Conservation (phyloP, 2,888 invertebrate species). For the Agrilus mali region DNA sequence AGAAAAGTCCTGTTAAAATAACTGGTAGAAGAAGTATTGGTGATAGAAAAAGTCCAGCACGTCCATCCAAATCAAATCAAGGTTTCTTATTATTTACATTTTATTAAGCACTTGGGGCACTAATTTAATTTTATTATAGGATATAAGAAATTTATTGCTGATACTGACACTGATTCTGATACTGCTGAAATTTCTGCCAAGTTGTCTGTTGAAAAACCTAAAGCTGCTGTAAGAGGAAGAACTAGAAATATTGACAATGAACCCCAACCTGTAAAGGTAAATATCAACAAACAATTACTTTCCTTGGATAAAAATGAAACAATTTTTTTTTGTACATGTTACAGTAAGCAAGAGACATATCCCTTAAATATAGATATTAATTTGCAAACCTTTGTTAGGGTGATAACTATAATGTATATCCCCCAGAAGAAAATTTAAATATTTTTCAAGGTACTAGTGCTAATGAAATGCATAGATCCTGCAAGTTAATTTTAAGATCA, state of each 20-base stretch:
- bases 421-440: too few relatives aligned
- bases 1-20: background rate
- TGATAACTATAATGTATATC: too few relatives aligned
- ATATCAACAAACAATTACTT: background rate
- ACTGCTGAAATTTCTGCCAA: background rate
- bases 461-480: too few relatives aligned
- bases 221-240: conserved; percentile 24
- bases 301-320: too few relatives aligned
- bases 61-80: background rate
- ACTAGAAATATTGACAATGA: conserved; percentile 17
- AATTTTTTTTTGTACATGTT: too few relatives aligned
- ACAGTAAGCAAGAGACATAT: too few relatives aligned
- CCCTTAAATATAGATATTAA: too few relatives aligned
- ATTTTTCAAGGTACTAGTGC: too few relatives aligned
- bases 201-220: conserved; percentile 20
- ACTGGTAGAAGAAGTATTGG: too few relatives aligned
- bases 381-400: too few relatives aligned
- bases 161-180: conserved; percentile 13
- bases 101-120: background rate
- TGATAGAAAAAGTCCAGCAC: background rate
- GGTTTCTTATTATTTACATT: background rate
- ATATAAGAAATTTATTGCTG: conserved; percentile 2
- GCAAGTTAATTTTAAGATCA: too few relatives aligned
- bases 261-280: conserved; percentile 9
- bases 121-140: background rate